Conservation (phyloP, 2,113 vertebrate genomes). For the Epinephelus moara region DNA sequence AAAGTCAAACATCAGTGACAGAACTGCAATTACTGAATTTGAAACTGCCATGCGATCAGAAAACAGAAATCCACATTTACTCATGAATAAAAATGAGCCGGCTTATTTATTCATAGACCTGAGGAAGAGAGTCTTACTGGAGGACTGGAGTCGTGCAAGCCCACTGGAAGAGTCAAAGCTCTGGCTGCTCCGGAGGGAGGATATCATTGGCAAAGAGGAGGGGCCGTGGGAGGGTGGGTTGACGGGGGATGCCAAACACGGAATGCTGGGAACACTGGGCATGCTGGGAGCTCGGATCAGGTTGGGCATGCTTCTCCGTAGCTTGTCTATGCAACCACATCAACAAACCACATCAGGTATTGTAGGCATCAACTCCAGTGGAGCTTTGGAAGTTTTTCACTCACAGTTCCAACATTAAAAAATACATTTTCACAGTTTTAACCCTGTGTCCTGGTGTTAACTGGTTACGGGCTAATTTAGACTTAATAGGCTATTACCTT, state of each 20-base stretch:
- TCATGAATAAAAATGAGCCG: slow-evolving; percentile 24
- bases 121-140: slow-evolving; percentile 86
- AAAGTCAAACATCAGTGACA: neutral
- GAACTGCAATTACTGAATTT: neutral
- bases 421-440: too few species aligned
- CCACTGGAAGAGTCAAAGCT: slow-evolving; percentile 97
- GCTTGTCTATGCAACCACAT: slow-evolving; percentile 87
- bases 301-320: slow-evolving; percentile 98
- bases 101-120: slow-evolving; percentile 28
- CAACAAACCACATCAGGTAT: slow-evolving; percentile 39
- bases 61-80: neutral
- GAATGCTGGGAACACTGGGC: slow-evolving; percentile 92
- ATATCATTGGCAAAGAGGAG: slow-evolving; percentile 85
- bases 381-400: neutral
- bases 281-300: slow-evolving; percentile 91
- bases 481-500: too few species aligned
- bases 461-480: too few species aligned
- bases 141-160: slow-evolving; percentile 91
- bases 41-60: neutral
- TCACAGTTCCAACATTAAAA: neutral
- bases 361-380: neutral
- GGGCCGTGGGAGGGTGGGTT: slow-evolving; percentile 82
- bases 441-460: too few species aligned
- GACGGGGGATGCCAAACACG: slow-evolving; percentile 84
- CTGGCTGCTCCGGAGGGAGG: slow-evolving; percentile 93